A percentile compares a stretch with the other conserved stretches of the same genome.
These are phyloP conservation scores for Orthosia gothica DNA, from an alignment of 2,888 invertebrate species.

Conservation along the genomic window DNA sequence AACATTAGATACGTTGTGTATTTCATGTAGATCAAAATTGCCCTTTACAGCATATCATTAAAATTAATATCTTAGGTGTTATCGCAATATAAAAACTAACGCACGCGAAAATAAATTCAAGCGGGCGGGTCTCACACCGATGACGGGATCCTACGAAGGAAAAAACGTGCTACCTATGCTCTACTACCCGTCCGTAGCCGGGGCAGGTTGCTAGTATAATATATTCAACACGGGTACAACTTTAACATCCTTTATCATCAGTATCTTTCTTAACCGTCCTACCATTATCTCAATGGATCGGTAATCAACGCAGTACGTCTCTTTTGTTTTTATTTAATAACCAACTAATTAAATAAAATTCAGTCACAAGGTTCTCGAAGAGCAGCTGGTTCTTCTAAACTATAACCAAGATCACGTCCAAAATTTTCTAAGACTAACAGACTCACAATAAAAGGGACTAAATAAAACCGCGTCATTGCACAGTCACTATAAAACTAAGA, in stretches of 20 bases:
- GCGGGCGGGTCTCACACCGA: too few relatives aligned
- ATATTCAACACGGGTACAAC: neutral
- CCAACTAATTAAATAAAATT: neutral
- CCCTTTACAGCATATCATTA: too few relatives aligned
- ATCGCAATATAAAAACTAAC: too few relatives aligned
- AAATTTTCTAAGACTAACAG: conserved; percentile 17
- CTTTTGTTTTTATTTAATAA: neutral
- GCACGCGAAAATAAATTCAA: too few relatives aligned
- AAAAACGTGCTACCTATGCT: too few relatives aligned
- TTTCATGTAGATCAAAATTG: too few relatives aligned
- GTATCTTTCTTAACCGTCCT: neutral
- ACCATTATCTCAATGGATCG: neutral
- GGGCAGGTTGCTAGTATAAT: too few relatives aligned
- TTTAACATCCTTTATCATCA: neutral
- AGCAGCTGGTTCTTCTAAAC: neutral
- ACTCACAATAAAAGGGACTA: conserved; percentile 24
- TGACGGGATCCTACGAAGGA: too few relatives aligned
- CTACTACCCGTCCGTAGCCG: too few relatives aligned
- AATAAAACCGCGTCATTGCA: conserved; percentile 38
- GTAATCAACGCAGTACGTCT: neutral
- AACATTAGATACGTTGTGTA: too few relatives aligned
- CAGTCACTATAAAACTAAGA: conserved; percentile 8
- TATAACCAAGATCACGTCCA: neutral
- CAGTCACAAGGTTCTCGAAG: conserved; percentile 18
- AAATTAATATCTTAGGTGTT: too few relatives aligned